Percentiles rank a stretch among this genome's conserved stretches.
These are phyloP conservation scores for Chrysomela aeneicollis DNA, from an alignment of 2,888 invertebrate species.

Conservation along the genomic window DNA sequence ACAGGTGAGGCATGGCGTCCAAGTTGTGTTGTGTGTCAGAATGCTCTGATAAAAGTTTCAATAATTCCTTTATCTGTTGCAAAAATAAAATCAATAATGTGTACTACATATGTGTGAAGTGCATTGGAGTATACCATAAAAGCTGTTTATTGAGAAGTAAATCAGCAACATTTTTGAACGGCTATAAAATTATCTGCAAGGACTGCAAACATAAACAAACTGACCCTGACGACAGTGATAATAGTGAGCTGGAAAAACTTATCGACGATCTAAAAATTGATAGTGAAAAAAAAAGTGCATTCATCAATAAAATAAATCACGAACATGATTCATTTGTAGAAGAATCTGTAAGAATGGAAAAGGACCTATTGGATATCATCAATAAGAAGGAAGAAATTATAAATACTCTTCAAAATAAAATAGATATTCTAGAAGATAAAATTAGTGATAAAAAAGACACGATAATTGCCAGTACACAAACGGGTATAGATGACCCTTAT, in stretches of 20 bases:
- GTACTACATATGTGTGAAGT: background rate
- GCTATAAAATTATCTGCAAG: background rate
- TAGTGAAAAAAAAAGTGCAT: no score
- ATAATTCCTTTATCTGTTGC: background rate
- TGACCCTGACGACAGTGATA: background rate
- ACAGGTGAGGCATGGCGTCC: no score
- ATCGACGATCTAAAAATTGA: no score
- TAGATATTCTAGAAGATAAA: background rate
- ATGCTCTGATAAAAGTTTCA: background rate
- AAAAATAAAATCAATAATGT: background rate
- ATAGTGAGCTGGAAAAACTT: background rate
- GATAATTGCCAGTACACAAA: background rate
- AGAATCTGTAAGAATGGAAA: conserved; percentile 1
- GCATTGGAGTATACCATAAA: background rate
- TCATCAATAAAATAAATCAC: background rate
- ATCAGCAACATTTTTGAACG: background rate
- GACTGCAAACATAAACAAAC: background rate
- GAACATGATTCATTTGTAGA: conserved; percentile 1
- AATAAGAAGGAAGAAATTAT: background rate
- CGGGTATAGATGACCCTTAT: background rate
- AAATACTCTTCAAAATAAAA: background rate
- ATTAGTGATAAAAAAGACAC: background rate
- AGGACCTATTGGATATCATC: background rate
- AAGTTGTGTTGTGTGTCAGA: background rate
- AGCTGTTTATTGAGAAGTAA: background rate